phyloP scores from a whole-genome alignment of 2,113 vertebrate genomes.

The Megaceryle torquata region DNA sequence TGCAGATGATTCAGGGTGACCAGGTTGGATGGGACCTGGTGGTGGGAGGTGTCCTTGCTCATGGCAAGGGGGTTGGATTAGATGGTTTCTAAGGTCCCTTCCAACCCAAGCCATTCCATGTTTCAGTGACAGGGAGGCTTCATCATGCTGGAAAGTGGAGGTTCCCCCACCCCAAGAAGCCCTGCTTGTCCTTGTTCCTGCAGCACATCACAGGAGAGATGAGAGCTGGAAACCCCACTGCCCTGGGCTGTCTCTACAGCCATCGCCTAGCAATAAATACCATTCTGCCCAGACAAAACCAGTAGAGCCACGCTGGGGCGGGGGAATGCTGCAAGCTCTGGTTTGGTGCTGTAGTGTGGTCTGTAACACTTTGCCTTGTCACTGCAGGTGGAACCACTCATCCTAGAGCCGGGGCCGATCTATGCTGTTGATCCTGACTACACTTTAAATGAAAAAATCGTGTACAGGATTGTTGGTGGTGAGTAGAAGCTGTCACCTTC shows the following conservation, averaged over 20 bases:
- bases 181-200: neutral
- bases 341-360: neutral
- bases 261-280: neutral
- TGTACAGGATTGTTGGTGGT: constrained; percentile 84
- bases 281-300: neutral
- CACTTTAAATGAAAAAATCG: constrained; percentile 76
- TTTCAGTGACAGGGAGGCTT: neutral
- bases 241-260: neutral
- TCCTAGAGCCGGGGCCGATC: constrained; percentile 80
- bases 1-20: neutral
- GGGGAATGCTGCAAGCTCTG: neutral
- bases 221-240: neutral
- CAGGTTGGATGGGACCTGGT: no score
- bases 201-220: neutral
- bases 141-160: neutral
- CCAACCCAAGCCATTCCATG: no score
- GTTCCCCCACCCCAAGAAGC: neutral
- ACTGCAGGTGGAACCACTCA: constrained; percentile 72
- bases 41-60: no score
- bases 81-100: no score
- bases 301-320: fast-evolving
- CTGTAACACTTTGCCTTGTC: neutral
- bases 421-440: constrained; percentile 84
- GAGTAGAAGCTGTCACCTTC: neutral
- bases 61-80: no score